These are phyloP conservation scores for Zoroaster sp. DNA, from an alignment of 53 echinoderm and acorn worm genomes.

Conservation along the genomic window DNA sequence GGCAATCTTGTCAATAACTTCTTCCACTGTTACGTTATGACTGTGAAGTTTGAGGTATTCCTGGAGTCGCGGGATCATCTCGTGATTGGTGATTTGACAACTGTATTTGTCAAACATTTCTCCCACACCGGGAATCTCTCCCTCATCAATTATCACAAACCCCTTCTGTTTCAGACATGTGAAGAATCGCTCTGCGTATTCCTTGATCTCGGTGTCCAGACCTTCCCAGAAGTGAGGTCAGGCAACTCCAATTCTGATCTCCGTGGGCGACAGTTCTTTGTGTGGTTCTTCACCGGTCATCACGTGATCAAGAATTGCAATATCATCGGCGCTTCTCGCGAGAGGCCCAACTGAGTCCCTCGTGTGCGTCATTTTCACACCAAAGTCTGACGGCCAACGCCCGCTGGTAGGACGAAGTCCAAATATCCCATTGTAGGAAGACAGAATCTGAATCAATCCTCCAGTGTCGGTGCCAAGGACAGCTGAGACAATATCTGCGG, in stretches of 20 bases:
- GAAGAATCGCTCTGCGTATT: constrained; percentile 24
- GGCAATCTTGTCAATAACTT: constrained; percentile 25
- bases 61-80: background rate
- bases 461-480: constrained; percentile 24
- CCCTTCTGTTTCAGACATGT: background rate
- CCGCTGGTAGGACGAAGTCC: constrained; percentile 34
- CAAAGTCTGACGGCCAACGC: constrained; percentile 41
- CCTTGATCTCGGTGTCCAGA: background rate
- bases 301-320: constrained; percentile 22
- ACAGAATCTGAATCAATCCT: constrained; percentile 11
- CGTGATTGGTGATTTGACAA: background rate
- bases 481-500: constrained; percentile 29
- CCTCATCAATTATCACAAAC: background rate
- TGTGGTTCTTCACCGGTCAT: constrained; percentile 14
- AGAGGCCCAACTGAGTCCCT: constrained; percentile 39
- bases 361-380: constrained; percentile 5
- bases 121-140: constrained; percentile 18
- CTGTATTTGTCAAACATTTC: constrained; percentile 2
- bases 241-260: constrained; percentile 21
- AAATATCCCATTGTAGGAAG: constrained; percentile 27
- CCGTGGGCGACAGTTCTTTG: background rate
- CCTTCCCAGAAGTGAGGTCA: constrained; percentile 35
- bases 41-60: constrained; percentile 19
- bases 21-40: background rate
- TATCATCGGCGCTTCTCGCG: background rate